phyloP scores from a whole-genome alignment of 2,797 vertebrate species.

The Sebastolobus alascanus region DNA sequence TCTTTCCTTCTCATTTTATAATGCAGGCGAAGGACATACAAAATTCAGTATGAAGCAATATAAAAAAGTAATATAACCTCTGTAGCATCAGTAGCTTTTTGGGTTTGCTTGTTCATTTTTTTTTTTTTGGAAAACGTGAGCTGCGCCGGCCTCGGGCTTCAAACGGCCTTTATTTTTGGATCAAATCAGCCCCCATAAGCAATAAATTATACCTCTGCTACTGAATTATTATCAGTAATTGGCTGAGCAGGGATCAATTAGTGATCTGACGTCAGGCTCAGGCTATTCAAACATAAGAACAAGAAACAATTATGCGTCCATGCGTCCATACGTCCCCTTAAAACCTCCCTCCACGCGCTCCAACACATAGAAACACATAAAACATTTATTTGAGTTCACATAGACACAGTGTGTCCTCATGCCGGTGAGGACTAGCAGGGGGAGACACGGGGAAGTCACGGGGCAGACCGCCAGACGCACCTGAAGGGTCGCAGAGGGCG shows the following conservation, averaged over 20 bases:
- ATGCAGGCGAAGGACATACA: neutral
- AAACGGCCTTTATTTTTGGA: conserved; percentile 45
- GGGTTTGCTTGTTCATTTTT: conserved; percentile 27
- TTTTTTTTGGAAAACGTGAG: conserved; percentile 2
- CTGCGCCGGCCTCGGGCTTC: conserved; percentile 48
- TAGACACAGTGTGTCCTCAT: too few relatives aligned
- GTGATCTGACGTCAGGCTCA: conserved; percentile 47
- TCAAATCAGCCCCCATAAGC: conserved; percentile 41
- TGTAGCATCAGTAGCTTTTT: neutral
- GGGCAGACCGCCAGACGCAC: conserved; percentile 27
- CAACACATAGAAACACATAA: neutral
- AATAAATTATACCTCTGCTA: conserved; percentile 53
- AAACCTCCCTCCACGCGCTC: neutral
- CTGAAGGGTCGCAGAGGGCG: conserved; percentile 22
- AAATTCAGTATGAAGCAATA: neutral
- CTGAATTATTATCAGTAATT: conserved; percentile 62
- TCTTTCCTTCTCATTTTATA: neutral
- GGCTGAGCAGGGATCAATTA: conserved; percentile 64
- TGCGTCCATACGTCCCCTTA: neutral
- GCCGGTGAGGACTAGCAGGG: too few relatives aligned
- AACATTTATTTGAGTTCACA: neutral
- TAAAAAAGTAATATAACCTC: conserved; percentile 5
- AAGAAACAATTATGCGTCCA: neutral
- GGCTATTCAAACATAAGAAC: conserved; percentile 33
- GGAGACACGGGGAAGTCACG: neutral